Evolutionary conservation across 2,797 vertebrate species (phyloP).

Genomic region (Sphenodon punctatus): DNA sequence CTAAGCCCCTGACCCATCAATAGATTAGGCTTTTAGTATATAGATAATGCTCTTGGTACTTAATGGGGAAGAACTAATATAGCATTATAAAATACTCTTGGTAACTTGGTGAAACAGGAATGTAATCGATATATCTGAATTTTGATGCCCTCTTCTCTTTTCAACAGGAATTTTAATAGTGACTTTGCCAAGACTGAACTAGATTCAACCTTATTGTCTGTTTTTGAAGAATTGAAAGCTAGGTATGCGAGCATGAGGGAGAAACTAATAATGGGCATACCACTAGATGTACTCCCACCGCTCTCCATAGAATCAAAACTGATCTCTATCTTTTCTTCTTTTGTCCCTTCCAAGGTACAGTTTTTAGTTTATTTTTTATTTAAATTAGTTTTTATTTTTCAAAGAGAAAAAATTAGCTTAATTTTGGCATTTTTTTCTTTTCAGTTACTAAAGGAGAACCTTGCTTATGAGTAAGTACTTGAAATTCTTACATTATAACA

Average conservation of each 20-base stretch:
- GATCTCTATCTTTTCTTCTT: constrained; percentile 31
- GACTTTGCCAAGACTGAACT: constrained; percentile 38
- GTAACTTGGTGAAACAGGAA: not conserved
- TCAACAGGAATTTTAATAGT: constrained; percentile 44
- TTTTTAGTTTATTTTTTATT: not conserved
- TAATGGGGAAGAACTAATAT: not conserved
- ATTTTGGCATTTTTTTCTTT: constrained; percentile 7
- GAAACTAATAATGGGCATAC: constrained; percentile 49
- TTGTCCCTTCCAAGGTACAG: constrained; percentile 61
- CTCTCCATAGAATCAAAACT: constrained; percentile 64
- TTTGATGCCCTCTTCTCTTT: not conserved
- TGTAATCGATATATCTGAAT: not conserved
- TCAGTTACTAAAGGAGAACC: constrained; percentile 52
- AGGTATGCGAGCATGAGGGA: constrained; percentile 55
- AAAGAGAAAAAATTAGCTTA: not conserved
- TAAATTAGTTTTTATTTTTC: not conserved
- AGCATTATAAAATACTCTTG: not conserved
- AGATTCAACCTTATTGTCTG: constrained; percentile 20
- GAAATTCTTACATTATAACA: too few species aligned
- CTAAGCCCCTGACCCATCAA: too few species aligned
- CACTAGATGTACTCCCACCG: constrained; percentile 63
- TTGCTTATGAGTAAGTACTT: constrained; percentile 42
- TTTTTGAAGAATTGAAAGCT: constrained; percentile 53
- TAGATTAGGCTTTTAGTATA: too few species aligned
- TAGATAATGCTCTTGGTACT: not conserved